phyloP scores from a whole-genome alignment of 2,113 vertebrate species.

The Eulemur macaco region DNA sequence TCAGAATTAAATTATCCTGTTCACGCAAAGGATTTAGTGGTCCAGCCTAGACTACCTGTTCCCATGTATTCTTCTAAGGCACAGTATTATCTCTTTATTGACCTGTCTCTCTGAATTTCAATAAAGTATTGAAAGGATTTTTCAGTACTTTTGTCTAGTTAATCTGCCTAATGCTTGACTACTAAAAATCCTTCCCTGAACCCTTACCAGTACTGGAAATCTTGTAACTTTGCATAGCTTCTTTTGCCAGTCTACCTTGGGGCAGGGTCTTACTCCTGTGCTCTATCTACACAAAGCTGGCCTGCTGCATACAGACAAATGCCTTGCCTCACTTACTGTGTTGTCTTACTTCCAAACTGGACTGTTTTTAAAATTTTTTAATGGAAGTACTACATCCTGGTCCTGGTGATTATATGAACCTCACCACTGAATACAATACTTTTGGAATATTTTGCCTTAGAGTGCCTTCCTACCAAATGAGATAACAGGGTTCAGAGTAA shows the following conservation, averaged over 20 bases:
- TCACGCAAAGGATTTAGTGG: background rate
- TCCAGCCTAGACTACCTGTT: background rate
- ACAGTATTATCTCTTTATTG: background rate
- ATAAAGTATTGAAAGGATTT: background rate
- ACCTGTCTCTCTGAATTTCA: background rate
- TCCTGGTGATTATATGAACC: background rate
- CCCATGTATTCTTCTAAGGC: background rate
- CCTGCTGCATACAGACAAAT: background rate
- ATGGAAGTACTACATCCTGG: background rate
- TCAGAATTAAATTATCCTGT: slow-evolving; percentile 19
- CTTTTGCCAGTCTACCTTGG: background rate
- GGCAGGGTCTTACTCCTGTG: background rate
- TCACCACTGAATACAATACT: background rate
- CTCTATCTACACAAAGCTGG: background rate
- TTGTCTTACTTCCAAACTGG: background rate
- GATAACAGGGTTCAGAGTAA: background rate
- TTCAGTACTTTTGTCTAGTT: background rate
- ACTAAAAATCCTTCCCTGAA: background rate
- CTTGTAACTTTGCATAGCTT: background rate
- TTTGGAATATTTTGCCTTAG: background rate
- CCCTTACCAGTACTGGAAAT: background rate
- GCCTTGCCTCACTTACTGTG: background rate
- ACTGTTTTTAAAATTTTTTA: background rate
- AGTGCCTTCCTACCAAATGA: background rate
- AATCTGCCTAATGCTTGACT: background rate